Evolutionary conservation across 2,888 invertebrate species (phyloP).

Genomic region (Lacanobia wlatinum): DNA sequence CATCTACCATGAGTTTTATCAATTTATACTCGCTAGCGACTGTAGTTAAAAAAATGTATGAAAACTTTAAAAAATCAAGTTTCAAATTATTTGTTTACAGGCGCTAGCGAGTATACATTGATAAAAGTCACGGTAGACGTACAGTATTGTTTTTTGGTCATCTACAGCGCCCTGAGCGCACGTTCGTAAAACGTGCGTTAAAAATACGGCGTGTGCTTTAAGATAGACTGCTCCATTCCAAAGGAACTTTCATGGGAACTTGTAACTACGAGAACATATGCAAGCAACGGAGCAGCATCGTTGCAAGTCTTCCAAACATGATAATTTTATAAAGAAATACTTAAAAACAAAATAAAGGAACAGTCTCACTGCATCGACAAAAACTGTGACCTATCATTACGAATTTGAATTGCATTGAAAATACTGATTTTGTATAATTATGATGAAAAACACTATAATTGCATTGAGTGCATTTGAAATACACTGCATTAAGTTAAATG

Average conservation of each 20-base stretch:
- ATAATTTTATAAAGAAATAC: not conserved
- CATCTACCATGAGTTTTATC: too few species aligned
- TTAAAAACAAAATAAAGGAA: conserved; percentile 21
- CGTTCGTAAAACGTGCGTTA: too few species aligned
- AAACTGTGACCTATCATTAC: conserved; percentile 23
- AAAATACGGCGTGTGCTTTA: too few species aligned
- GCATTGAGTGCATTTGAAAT: conserved; percentile 53
- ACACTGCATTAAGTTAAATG: conserved; percentile 70
- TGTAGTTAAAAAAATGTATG: too few species aligned
- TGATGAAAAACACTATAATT: conserved; percentile 47
- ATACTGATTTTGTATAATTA: conserved; percentile 28
- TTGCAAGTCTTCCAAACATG: not conserved
- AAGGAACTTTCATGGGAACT: not conserved
- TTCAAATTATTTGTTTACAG: too few species aligned
- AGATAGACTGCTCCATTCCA: not conserved
- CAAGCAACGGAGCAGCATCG: not conserved
- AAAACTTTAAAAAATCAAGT: too few species aligned
- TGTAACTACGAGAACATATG: not conserved
- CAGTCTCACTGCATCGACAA: conserved; percentile 23
- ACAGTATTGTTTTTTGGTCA: too few species aligned
- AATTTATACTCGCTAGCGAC: too few species aligned
- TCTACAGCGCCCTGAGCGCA: too few species aligned
- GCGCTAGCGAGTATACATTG: too few species aligned
- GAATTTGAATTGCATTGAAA: conserved; percentile 9
- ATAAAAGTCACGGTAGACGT: too few species aligned